Conservation (phyloP, 2,797 vertebrate genomes). For the Merluccius polli region DNA sequence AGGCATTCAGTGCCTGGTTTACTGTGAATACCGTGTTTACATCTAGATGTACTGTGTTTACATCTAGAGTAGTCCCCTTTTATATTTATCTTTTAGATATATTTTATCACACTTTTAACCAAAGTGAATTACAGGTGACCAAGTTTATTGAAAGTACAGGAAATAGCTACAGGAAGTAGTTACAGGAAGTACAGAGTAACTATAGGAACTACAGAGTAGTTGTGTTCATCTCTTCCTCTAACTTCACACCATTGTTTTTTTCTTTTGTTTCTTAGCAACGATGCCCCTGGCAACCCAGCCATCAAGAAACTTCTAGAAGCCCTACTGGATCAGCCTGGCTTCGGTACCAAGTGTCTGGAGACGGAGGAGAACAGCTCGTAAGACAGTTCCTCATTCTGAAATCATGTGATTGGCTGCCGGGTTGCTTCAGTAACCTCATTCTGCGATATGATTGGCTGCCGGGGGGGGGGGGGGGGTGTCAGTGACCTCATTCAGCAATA, state of each 20-base stretch:
- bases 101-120: background rate
- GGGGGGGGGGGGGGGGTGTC: no score
- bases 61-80: background rate
- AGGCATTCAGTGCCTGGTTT: background rate
- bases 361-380: slow-evolving; percentile 56
- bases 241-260: background rate
- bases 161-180: background rate
- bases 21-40: background rate
- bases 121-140: background rate
- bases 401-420: no score
- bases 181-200: background rate
- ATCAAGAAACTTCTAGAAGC: slow-evolving; percentile 68
- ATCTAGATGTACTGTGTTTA: background rate
- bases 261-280: slow-evolving; percentile 68
- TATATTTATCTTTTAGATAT: background rate
- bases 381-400: slow-evolving; percentile 8
- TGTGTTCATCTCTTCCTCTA: background rate
- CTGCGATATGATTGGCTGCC: no score
- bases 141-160: background rate
- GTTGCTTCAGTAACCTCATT: no score
- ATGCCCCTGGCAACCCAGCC: slow-evolving; percentile 63
- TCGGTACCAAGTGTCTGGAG: slow-evolving; percentile 74
- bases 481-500: background rate
- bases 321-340: slow-evolving; percentile 77
- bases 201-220: no score